Percentiles rank a stretch among this genome's conserved stretches.
Evolutionary conservation across 2,797 vertebrate species (phyloP).

Genomic region (Acrossocheilus fasciatus): DNA sequence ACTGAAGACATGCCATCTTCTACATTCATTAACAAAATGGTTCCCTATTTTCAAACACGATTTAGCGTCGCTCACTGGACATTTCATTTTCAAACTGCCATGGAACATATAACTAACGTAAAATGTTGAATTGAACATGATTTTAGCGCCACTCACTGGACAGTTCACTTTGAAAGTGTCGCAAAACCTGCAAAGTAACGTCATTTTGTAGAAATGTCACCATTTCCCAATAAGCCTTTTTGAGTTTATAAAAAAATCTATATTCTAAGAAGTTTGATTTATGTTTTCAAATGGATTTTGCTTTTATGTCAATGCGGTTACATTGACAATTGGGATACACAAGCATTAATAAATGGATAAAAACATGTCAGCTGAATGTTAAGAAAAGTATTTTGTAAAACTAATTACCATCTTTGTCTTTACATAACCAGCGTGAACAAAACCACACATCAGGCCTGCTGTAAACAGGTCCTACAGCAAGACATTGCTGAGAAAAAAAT

Average conservation of each 20-base stretch:
- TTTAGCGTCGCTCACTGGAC: background rate
- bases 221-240: too few relatives aligned
- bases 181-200: background rate
- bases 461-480: background rate
- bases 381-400: conserved; percentile 44
- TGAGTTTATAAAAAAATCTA: background rate
- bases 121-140: background rate
- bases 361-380: conserved; percentile 23
- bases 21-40: background rate
- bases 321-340: background rate
- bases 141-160: conserved; percentile 3
- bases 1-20: too few relatives aligned
- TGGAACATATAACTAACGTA: background rate
- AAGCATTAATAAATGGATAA: background rate
- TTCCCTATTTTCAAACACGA: background rate
- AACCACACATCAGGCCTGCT: background rate
- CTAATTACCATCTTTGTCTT: conserved; percentile 56
- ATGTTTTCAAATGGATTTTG: background rate
- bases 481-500: background rate
- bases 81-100: background rate
- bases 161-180: background rate
- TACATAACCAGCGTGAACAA: background rate
- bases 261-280: background rate
- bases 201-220: background rate
- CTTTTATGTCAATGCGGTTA: background rate